Percentiles rank a stretch among this genome's conserved stretches.
These are phyloP conservation scores for Reticulitermes lucifugus DNA, from an alignment of 2,888 invertebrate genomes.

Conservation along the genomic window DNA sequence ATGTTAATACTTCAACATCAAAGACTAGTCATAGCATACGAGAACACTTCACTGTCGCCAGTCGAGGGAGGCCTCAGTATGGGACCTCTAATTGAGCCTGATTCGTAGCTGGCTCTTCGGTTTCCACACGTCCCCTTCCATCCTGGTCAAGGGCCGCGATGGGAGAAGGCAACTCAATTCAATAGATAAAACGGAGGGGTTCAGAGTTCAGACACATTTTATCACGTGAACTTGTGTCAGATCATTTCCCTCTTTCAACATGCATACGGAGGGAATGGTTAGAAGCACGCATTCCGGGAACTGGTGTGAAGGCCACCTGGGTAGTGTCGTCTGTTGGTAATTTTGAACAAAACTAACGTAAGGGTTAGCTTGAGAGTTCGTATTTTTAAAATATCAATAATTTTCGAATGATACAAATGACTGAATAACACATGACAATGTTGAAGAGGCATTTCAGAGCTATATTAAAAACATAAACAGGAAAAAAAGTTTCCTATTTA, in stretches of 20 bases:
- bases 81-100: background rate
- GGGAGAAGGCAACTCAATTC: slow-evolving; percentile 4
- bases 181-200: slow-evolving; percentile 15
- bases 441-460: too few relatives aligned
- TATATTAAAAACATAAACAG: too few relatives aligned
- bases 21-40: background rate
- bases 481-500: too few relatives aligned
- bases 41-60: background rate
- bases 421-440: too few relatives aligned
- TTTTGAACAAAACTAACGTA: too few relatives aligned
- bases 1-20: background rate
- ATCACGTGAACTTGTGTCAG: background rate
- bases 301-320: background rate
- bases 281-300: background rate
- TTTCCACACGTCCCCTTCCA: slow-evolving; percentile 6
- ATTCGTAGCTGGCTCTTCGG: background rate
- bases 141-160: slow-evolving; percentile 13
- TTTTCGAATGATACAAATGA: too few relatives aligned
- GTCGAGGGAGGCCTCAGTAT: background rate
- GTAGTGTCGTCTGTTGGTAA: too few relatives aligned
- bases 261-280: too few relatives aligned
- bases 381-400: too few relatives aligned
- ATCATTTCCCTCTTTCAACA: too few relatives aligned
- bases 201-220: slow-evolving; percentile 8
- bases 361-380: too few relatives aligned